Conservation (phyloP, 2,888 invertebrate genomes). For the Aporophyla lueneburgensis region DNA sequence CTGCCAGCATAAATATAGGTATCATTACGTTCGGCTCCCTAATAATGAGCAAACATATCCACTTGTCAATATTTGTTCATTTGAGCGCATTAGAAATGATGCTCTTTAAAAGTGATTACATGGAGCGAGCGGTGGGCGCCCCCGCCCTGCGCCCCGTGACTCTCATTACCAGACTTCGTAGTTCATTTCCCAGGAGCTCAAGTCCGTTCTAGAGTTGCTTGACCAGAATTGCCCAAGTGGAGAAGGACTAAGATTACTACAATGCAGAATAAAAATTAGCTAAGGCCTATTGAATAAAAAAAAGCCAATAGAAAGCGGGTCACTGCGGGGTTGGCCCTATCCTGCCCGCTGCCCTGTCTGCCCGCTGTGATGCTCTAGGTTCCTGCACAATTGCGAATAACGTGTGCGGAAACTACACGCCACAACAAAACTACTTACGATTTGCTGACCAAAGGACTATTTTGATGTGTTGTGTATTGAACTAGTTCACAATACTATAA, state of each 20-base stretch:
- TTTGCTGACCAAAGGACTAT: neutral
- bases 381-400: neutral
- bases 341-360: neutral
- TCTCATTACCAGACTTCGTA: neutral
- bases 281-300: neutral
- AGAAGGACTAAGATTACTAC: neutral
- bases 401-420: neutral
- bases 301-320: neutral
- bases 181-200: neutral
- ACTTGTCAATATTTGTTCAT: slow-evolving; percentile 35
- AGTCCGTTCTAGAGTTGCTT: neutral
- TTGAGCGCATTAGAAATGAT: slow-evolving; percentile 1
- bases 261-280: neutral
- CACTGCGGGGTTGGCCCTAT: neutral
- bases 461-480: neutral
- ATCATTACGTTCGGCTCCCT: slow-evolving; percentile 29
- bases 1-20: slow-evolving; percentile 9
- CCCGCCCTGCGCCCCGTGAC: neutral
- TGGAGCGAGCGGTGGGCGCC: neutral
- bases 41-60: slow-evolving; percentile 38
- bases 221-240: neutral
- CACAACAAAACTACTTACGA: neutral
- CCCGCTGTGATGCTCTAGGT: too few species aligned
- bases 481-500: neutral
- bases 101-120: neutral